These are phyloP conservation scores for Epizoanthus ramosus DNA, from an alignment of 92 coral and sea anemone genomes.

Conservation along the genomic window DNA sequence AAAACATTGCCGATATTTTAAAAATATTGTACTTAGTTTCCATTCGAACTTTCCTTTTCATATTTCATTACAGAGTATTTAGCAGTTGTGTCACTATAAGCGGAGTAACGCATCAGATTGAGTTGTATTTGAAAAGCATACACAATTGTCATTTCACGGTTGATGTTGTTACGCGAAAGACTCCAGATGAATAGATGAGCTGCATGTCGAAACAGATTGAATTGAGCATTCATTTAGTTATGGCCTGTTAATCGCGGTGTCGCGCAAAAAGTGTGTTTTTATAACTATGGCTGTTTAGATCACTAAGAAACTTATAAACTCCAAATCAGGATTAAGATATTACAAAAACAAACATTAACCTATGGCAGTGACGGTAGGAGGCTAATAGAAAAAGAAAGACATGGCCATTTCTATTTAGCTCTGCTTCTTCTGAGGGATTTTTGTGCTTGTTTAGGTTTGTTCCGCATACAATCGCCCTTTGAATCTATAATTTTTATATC, in stretches of 20 bases:
- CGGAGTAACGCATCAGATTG: too few relatives aligned
- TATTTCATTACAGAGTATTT: too few relatives aligned
- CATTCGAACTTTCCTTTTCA: too few relatives aligned
- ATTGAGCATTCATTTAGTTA: background rate
- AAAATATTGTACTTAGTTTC: too few relatives aligned
- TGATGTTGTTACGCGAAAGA: too few relatives aligned
- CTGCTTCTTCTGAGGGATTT: background rate
- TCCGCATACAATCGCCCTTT: background rate
- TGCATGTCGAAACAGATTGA: background rate
- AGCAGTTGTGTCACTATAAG: too few relatives aligned
- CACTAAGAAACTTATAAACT: background rate
- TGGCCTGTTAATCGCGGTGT: background rate
- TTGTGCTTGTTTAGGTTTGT: background rate
- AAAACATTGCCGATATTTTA: too few relatives aligned
- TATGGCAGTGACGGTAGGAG: conserved; percentile 9
- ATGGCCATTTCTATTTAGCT: conserved; percentile 1
- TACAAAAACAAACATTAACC: conserved; percentile 33
- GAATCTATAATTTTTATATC: background rate
- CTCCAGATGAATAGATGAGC: too few relatives aligned
- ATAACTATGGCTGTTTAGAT: background rate
- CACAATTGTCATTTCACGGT: too few relatives aligned
- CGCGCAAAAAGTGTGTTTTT: conserved; percentile 1
- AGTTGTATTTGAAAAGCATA: too few relatives aligned
- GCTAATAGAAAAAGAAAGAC: conserved; percentile 16
- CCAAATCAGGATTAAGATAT: background rate